Base-by-base conservation (phyloP, 2,797 vertebrate genomes). In the Gallirallus australis region DNA sequence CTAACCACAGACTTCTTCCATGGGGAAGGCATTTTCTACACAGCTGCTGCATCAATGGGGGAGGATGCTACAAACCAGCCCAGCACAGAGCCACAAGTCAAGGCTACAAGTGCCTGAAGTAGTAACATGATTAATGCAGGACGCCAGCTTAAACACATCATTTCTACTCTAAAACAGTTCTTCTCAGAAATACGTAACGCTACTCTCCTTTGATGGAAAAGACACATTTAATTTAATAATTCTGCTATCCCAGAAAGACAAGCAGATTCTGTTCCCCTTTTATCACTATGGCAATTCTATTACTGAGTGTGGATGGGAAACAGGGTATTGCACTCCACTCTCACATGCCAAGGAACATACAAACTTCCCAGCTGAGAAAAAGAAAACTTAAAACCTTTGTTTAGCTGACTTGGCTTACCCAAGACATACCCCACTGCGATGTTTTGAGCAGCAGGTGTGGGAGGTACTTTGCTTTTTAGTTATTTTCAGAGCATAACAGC, bases 231-330 rank as follows among this genome's bases (percentile, higher is more conserved):
- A 92, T 95, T 88, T 91, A 95, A 82, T 94, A 94, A 92, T 79
- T 93, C 76, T 80, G 79, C 85, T 82, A 94, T 86, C 90, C 94
- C 96, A 95, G 66, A 82, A 96, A 93, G 90, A 95, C 66, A 84
- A 88, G 90, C 80, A 95, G 94, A 93, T 94, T 92, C 75, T 94
- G 86, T 93, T 95, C 93, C 83, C 77, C 78, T 88, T 94, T 89
- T 76, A 90, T 97, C 92, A 69, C 96, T 96, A 96, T 97, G 93
- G 95, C 81, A 97, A 97, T 94, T 86, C 81, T 89, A 79, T 94
- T 92, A 76, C 14, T 0, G 17, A 89, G 35, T 2, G 53, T 17
- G 54, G 88, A 48, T 72, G 69, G 69, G 77, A 89, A 90, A 76
- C 4, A 10, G 66, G 60, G 63, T 66, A 54, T 79, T 82, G 84